A percentile compares a stretch with the other conserved stretches of the same genome.
These are phyloP conservation scores for Drosophila robusta DNA, from an alignment of 2,888 invertebrate species.

Conservation along the genomic window DNA sequence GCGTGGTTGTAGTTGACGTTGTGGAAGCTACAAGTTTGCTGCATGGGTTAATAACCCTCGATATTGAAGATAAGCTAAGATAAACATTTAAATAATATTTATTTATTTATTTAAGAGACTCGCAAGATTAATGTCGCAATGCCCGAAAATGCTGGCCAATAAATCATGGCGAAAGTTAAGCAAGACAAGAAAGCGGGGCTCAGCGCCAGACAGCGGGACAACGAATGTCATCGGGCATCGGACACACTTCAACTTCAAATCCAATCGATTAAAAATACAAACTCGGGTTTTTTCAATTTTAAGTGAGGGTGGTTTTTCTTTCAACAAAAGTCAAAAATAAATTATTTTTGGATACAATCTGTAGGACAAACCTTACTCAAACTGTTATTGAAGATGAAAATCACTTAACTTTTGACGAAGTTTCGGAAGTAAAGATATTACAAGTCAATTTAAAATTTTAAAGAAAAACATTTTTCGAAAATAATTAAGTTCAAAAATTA, in stretches of 20 bases:
- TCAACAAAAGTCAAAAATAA: no score
- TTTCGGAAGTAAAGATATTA: no score
- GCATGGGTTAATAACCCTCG: conserved; percentile 50
- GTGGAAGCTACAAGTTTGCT: conserved; percentile 19
- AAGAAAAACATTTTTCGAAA: no score
- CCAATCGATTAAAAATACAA: conserved; percentile 16
- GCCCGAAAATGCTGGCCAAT: conserved; percentile 69
- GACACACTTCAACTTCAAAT: conserved; percentile 38
- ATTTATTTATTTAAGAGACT: conserved; percentile 42
- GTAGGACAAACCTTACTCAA: no score
- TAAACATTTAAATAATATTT: conserved; percentile 73
- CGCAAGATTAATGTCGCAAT: conserved; percentile 69
- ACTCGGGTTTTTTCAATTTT: no score
- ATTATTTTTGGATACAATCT: no score
- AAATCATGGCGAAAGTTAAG: conserved; percentile 76
- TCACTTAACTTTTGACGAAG: no score
- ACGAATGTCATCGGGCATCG: conserved; percentile 59
- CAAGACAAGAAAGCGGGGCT: conserved; percentile 11
- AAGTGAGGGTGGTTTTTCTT: no score
- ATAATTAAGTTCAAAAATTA: no score
- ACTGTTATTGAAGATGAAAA: no score
- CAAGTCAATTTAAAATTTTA: no score
- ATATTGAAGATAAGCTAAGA: conserved; percentile 49
- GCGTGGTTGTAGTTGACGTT: conserved; percentile 34
- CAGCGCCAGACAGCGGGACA: conserved; percentile 18